A percentile compares a stretch with the other conserved stretches of the same genome.
Conservation (phyloP, 2,113 vertebrate species). For the Burhinus bistriatus region DNA sequence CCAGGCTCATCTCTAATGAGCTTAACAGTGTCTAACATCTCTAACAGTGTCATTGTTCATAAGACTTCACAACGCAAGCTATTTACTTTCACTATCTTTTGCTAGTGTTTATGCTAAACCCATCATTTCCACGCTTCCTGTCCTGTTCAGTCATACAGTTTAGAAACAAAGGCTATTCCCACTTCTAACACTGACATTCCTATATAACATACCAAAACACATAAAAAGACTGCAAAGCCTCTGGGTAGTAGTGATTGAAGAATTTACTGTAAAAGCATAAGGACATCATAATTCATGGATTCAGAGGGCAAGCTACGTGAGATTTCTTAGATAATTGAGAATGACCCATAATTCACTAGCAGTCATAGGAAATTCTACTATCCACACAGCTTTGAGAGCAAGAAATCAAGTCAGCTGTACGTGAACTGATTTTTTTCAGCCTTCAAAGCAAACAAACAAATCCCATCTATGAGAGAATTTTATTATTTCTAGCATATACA, state of each 20-base stretch:
- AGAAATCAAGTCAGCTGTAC: constrained; percentile 22
- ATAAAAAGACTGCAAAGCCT: background rate
- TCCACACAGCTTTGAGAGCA: background rate
- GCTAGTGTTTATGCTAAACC: background rate
- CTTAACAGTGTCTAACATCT: too few species aligned
- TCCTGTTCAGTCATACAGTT: background rate
- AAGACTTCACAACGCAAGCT: background rate
- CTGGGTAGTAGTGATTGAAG: background rate
- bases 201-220: background rate
- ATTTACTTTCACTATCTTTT: background rate
- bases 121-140: background rate
- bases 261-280: constrained; percentile 3
- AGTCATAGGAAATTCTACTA: constrained; percentile 31
- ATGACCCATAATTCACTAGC: constrained; percentile 43
- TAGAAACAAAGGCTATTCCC: background rate
- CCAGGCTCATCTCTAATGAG: too few species aligned
- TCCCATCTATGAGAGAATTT: background rate
- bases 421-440: constrained; percentile 20
- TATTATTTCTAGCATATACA: constrained; percentile 2
- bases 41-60: background rate
- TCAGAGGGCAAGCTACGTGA: background rate
- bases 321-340: constrained; percentile 40
- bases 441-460: background rate
- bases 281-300: constrained; percentile 35
- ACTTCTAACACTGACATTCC: background rate